phyloP scores from a whole-genome alignment of 2,888 invertebrate genomes.

The Archips xylosteana region DNA sequence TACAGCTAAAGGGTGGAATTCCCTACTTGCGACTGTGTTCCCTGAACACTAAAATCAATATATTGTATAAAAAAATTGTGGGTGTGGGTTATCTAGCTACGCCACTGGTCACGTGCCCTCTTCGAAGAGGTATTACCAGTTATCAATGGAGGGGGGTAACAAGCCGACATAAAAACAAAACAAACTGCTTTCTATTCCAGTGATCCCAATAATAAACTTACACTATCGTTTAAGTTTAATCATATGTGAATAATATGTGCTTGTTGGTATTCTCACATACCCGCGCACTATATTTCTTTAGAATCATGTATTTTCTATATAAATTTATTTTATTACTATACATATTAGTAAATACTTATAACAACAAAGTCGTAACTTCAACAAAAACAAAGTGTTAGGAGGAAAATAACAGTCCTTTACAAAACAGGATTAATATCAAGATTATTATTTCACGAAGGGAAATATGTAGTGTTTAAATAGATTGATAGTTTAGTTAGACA shows the following conservation, averaged over 20 bases:
- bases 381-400: conserved; percentile 9
- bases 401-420: conserved; percentile 1
- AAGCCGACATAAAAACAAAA: conserved; percentile 4
- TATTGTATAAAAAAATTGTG: too few species aligned
- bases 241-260: conserved; percentile 20
- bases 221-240: conserved; percentile 17
- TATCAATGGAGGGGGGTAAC: background rate
- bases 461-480: background rate
- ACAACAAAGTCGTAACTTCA: conserved; percentile 13
- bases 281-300: conserved; percentile 1
- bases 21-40: too few species aligned
- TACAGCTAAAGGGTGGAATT: too few species aligned
- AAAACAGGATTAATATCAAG: background rate
- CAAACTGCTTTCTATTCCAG: background rate
- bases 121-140: background rate
- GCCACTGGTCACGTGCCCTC: too few species aligned
- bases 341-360: conserved; percentile 19
- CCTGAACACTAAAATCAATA: too few species aligned
- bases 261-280: background rate
- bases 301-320: conserved; percentile 23
- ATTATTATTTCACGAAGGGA: background rate
- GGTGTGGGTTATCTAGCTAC: too few species aligned
- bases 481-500: background rate
- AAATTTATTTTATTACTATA: conserved; percentile 14
- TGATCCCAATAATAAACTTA: conserved; percentile 36